Conservation (phyloP, 2,888 invertebrate genomes). For the Apocheima hispidaria region DNA sequence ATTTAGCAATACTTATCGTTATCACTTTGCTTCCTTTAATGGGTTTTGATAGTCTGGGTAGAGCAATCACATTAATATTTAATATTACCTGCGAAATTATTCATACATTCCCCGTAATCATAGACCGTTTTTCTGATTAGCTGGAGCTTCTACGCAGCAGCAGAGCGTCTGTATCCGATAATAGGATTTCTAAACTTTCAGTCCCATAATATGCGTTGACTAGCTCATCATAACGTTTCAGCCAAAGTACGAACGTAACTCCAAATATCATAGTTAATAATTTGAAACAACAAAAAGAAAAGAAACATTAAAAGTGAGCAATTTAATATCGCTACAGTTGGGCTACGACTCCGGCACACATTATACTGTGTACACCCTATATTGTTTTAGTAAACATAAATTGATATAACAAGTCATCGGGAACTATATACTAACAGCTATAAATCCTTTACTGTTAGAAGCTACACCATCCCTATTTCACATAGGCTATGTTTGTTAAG, state of each 20-base stretch:
- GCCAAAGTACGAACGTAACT: background rate
- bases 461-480: no score
- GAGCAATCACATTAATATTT: background rate
- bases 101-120: no score
- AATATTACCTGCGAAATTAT: no score
- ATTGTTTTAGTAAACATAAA: background rate
- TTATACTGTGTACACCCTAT: no score
- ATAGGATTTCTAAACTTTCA: no score
- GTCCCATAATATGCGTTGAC: background rate
- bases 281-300: background rate
- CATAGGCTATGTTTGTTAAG: no score
- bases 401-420: background rate
- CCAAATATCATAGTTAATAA: background rate
- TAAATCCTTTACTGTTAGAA: no score
- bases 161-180: no score
- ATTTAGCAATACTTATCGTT: background rate
- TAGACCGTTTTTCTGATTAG: no score
- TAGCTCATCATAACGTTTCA: background rate
- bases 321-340: background rate
- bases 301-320: background rate
- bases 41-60: background rate
- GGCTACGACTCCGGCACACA: background rate
- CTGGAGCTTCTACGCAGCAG: no score
- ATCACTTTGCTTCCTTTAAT: background rate
- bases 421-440: constrained; percentile 42